These are phyloP conservation scores for Arctocebus calabarensis DNA, from an alignment of 2,797 vertebrate genomes.

Conservation along the genomic window DNA sequence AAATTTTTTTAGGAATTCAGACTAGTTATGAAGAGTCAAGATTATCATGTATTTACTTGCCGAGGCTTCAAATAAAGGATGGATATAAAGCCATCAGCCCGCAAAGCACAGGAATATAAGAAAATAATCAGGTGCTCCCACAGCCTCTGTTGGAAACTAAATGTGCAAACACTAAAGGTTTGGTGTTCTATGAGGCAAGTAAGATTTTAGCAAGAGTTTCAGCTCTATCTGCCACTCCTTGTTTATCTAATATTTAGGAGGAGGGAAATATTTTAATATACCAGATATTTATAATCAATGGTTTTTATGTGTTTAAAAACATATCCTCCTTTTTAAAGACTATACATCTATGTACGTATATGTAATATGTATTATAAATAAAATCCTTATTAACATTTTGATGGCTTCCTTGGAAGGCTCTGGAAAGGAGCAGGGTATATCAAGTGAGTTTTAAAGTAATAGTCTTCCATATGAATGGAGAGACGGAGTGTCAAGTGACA, in stretches of 20 bases:
- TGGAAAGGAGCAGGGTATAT: too few species aligned
- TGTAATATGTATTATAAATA: background rate
- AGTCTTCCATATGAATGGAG: too few species aligned
- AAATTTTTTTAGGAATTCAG: background rate
- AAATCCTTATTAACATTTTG: background rate
- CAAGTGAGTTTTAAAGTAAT: background rate
- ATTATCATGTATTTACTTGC: background rate
- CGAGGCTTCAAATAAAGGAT: background rate
- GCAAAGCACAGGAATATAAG: background rate
- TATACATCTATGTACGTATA: background rate
- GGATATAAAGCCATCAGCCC: background rate
- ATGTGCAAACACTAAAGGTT: background rate
- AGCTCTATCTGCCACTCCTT: too few species aligned
- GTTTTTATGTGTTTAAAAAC: background rate
- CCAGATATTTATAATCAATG: background rate
- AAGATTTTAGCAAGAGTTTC: background rate
- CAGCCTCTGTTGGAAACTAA: background rate
- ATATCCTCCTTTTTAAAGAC: background rate
- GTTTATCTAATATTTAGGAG: background rate
- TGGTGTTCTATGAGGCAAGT: background rate
- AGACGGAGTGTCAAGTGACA: rapidly evolving
- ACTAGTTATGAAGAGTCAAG: background rate
- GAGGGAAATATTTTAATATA: constrained; percentile 13
- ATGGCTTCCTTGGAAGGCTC: background rate
- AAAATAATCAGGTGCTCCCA: background rate